phyloP scores from a whole-genome alignment of 2,113 vertebrate species.

The Vicugna pacos region DNA sequence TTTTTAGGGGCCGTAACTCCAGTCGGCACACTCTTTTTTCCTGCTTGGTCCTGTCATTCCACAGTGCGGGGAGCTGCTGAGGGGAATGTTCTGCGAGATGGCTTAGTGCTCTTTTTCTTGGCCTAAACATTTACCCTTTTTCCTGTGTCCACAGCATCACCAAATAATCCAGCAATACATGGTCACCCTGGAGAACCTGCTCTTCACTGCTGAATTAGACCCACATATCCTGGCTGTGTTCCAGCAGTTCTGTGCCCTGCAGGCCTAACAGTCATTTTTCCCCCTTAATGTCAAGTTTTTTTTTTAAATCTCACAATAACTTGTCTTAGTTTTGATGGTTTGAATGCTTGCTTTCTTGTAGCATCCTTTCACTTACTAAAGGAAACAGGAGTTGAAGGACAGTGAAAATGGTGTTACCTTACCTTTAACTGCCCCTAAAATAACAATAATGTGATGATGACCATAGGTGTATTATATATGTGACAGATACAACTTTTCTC shows the following conservation, averaged over 20 bases:
- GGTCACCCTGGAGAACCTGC: slow-evolving; percentile 98
- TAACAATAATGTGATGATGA: slow-evolving; percentile 68
- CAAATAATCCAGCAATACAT: slow-evolving; percentile 99
- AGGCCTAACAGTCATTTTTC: slow-evolving; percentile 88
- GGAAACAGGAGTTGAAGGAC: background rate
- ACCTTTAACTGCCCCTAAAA: slow-evolving; percentile 62
- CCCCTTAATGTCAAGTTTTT: slow-evolving; percentile 39
- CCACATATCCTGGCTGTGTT: slow-evolving; percentile 98
- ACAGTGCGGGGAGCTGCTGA: background rate
- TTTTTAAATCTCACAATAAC: slow-evolving; percentile 69
- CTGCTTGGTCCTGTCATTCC: background rate
- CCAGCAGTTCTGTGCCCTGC: slow-evolving; percentile 98
- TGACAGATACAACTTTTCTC: slow-evolving; percentile 75
- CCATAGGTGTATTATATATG: slow-evolving; percentile 62
- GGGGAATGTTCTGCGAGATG: background rate
- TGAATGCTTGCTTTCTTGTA: slow-evolving; percentile 81
- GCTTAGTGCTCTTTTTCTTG: background rate
- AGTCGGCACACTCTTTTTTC: background rate
- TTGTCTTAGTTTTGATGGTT: slow-evolving; percentile 84
- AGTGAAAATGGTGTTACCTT: slow-evolving; percentile 33
- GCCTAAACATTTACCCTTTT: background rate
- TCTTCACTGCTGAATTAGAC: slow-evolving; percentile 98
- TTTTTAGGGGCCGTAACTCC: background rate
- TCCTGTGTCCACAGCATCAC: slow-evolving; percentile 91
- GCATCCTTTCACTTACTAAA: slow-evolving; percentile 80